Percentiles rank a stretch among this genome's conserved stretches.
Conservation (phyloP, 2,113 vertebrate species). For the Hypomesus transpacificus region DNA sequence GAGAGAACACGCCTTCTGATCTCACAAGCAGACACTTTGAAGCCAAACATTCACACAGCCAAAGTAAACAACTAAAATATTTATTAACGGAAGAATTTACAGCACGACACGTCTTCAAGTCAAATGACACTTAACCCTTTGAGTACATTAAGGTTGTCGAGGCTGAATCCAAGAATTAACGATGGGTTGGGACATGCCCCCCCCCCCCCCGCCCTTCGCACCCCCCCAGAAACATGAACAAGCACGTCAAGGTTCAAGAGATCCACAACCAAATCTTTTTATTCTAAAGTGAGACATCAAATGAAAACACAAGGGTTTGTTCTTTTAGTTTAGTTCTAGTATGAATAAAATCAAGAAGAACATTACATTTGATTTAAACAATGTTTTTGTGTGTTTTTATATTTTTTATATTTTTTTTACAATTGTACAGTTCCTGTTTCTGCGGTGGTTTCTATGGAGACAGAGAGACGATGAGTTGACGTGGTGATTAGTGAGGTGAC, state of each 20-base stretch:
- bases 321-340: slow-evolving; percentile 20
- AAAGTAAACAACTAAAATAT: slow-evolving; percentile 2
- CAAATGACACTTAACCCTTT: slow-evolving; percentile 2
- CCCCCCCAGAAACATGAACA: too few relatives aligned
- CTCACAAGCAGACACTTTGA: not conserved
- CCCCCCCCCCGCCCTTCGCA: too few relatives aligned
- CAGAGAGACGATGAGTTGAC: not conserved
- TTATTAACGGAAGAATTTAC: not conserved
- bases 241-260: too few relatives aligned
- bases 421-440: not conserved
- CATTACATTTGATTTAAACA: slow-evolving; percentile 3
- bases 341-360: slow-evolving; percentile 48
- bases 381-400: slow-evolving; percentile 26
- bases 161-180: too few relatives aligned
- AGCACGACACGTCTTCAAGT: not conserved
- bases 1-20: not conserved
- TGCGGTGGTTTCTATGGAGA: not conserved
- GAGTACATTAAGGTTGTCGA: not conserved
- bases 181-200: too few relatives aligned
- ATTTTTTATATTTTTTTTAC: not conserved
- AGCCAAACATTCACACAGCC: not conserved
- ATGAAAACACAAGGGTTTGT: slow-evolving; percentile 43
- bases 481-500: not conserved
- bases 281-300: slow-evolving; percentile 27
- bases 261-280: too few relatives aligned